Percentiles rank a stretch among this genome's conserved stretches.
phyloP scores from a whole-genome alignment of 2,113 vertebrate genomes.

The Cathartes aura region DNA sequence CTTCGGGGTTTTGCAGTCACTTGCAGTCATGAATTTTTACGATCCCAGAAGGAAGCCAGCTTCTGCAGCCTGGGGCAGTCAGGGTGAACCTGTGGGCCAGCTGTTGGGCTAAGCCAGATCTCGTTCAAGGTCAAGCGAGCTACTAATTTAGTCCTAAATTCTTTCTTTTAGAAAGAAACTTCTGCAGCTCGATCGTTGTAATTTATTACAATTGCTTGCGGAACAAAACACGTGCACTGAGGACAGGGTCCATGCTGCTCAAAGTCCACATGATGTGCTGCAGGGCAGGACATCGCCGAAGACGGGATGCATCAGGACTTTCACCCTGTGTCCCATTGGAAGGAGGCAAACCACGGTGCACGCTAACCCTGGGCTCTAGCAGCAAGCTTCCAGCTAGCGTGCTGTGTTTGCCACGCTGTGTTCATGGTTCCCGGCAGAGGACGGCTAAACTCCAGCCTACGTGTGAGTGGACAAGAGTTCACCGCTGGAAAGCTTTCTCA shows the following conservation, averaged over 20 bases:
- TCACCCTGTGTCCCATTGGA: accelerated
- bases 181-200: accelerated
- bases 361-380: accelerated
- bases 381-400: not conserved
- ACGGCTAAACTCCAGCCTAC: not conserved
- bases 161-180: not conserved
- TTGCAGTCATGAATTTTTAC: not conserved
- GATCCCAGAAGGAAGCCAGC: not conserved
- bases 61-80: accelerated
- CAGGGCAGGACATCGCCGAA: not conserved
- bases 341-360: accelerated
- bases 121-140: not conserved
- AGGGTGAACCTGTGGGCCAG: not conserved
- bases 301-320: accelerated
- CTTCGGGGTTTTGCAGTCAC: not conserved
- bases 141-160: not conserved
- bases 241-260: not conserved
- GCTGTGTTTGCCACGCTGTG: accelerated
- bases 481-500: not conserved
- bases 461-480: not conserved
- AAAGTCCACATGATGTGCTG: accelerated
- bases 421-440: not conserved
- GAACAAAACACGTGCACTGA: accelerated
- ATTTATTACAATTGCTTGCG: not conserved
- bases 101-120: not conserved